Evolutionary conservation across 1,140 invertebrate species (phyloP).

Genomic region (Heterodera carotae): DNA sequence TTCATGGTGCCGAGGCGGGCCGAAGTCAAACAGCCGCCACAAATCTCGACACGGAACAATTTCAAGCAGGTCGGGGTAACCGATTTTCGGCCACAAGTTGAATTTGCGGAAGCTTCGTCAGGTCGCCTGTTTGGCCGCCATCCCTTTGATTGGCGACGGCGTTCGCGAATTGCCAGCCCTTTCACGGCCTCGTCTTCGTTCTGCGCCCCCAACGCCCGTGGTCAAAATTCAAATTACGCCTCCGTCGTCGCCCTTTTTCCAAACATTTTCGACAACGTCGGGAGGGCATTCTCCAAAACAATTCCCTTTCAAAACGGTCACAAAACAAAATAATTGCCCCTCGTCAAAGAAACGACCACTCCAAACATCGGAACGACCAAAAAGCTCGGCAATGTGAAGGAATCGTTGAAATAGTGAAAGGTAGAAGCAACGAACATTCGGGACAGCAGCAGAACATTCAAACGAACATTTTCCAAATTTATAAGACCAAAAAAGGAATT

Average conservation of each 20-base stretch:
- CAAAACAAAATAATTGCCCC: neutral
- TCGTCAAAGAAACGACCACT: conserved; percentile 9
- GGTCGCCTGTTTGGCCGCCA: conserved; percentile 47
- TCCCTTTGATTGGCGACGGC: conserved; percentile 43
- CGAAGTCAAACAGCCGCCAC: conserved; percentile 8
- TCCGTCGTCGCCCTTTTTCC: conserved; percentile 19
- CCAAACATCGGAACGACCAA: neutral
- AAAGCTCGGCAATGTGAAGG: neutral
- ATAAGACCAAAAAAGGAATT: neutral
- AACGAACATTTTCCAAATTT: neutral
- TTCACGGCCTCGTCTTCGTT: conserved; percentile 43
- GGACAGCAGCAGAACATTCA: neutral
- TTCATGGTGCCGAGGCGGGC: conserved; percentile 67
- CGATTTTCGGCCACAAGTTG: neutral
- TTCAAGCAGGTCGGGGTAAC: conserved; percentile 15
- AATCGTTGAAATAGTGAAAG: neutral
- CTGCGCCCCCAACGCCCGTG: conserved; percentile 45
- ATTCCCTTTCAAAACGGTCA: conserved; percentile 6
- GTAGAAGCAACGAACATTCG: neutral
- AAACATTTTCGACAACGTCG: neutral
- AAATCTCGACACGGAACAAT: conserved; percentile 17
- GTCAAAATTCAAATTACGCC: conserved; percentile 32
- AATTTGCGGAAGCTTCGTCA: conserved; percentile 3
- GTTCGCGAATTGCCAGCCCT: conserved; percentile 38
- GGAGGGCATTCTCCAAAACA: neutral